Evolutionary conservation across 1,140 invertebrate species (phyloP), one percentile per base, ranked within the genome.

Genomic region (Sarcophaga bullata): DNA sequence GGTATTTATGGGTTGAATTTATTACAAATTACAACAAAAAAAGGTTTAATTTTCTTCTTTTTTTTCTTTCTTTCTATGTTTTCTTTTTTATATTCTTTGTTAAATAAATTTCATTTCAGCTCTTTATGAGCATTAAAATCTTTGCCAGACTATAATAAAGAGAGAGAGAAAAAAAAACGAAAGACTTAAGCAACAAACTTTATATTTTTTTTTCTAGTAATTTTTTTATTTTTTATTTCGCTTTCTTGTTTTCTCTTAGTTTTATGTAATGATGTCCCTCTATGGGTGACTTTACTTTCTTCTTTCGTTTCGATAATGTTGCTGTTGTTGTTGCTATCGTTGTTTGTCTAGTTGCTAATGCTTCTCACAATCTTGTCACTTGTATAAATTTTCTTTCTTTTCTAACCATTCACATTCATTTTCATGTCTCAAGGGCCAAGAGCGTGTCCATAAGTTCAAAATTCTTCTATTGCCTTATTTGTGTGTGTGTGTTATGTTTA

Each of bases 381-480:
- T 68, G 62, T 68, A 68, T 68, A 68, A 68, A 68, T 68, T 68
- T 68, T 68, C 73, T 17, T 37, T 68, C 73, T 17, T n/a, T n/a
- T 76, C 46, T 76, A 49, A 17, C 73, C 73, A 76, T 76, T 76
- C 25, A 37, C 25, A 37, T 37, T 76, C 73, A 76, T 76, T 76
- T 76, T 76, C 73, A 76, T 76, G 73, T 76, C 73, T 25, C 48
- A 76, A 76, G 73, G 73, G 73, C 73, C 73, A 76, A 76, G 73
- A 76, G 73, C 73, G 73, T 76, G 73, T 76, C 73, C 73, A 76
- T 76, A 76, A 76, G 73, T 76, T 76, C 73, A 76, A 76, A 46
- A 76, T 76, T 48, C 73, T 49, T 76, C 11, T 76, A 4, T 1
- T 37, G 25, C 25, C 4, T 37, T 37, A 37, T 37, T 2, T n/a